phyloP scores from a whole-genome alignment of 2,797 vertebrate genomes.

The Sebastolobus altivelis region DNA sequence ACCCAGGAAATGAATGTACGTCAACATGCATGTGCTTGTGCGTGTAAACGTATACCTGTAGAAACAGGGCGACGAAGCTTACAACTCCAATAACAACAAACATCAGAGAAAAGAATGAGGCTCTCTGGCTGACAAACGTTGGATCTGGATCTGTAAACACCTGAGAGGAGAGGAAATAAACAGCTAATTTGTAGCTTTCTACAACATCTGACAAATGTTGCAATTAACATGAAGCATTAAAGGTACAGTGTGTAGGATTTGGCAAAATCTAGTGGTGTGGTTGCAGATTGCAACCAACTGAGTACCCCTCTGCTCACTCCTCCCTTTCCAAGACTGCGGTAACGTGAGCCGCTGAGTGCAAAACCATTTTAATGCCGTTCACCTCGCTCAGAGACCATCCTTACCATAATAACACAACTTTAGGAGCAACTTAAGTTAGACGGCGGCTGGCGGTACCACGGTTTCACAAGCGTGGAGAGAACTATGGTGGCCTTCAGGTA shows the following conservation, averaged over 20 bases:
- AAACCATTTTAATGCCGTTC: no score
- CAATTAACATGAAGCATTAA: not conserved
- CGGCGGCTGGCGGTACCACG: no score
- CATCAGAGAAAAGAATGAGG: slow-evolving; percentile 89
- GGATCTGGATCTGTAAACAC: slow-evolving; percentile 75
- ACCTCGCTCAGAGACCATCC: no score
- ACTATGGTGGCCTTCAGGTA: no score
- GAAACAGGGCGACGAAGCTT: slow-evolving; percentile 92
- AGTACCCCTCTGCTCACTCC: no score
- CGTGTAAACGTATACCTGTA: slow-evolving; percentile 87
- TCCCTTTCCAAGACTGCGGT: no score
- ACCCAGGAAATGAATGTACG: no score
- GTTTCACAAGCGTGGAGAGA: no score
- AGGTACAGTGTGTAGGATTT: not conserved
- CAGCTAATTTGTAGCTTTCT: rapidly evolving
- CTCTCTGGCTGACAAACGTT: slow-evolving; percentile 61
- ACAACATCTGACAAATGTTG: not conserved
- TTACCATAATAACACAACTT: no score
- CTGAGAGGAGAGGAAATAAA: slow-evolving; percentile 54
- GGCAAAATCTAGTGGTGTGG: slow-evolving; percentile 90
- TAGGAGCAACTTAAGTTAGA: no score
- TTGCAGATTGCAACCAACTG: slow-evolving; percentile 75
- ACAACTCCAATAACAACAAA: slow-evolving; percentile 88
- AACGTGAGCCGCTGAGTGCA: no score
- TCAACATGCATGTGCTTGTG: no score